Base-by-base conservation (phyloP, 2,113 vertebrate genomes). In the Anas platyrhynchos region DNA sequence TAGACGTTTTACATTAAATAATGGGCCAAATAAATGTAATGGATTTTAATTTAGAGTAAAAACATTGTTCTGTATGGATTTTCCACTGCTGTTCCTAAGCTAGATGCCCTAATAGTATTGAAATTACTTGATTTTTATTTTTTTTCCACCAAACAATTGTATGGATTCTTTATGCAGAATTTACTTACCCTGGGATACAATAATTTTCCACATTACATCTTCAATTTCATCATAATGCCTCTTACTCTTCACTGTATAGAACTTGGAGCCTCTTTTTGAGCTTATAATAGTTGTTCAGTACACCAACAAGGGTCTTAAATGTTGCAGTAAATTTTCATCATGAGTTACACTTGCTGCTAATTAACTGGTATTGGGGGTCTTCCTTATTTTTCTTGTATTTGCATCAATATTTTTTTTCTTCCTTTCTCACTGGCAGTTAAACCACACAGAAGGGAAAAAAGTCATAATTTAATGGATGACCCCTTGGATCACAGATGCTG, bases 381-480 rank as follows among this genome's bases (percentile, higher is more conserved):
- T 90, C 46, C 50, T 56, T 89, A 76, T 13, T 86, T 6, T 88
- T 84, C 20, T 71, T 86, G 5, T 88, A 46, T 87, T 92, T 82
- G 71, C 61, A 83, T 48, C 26, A 36, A 9, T 84, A 25, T 59
- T 68, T 84, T 63, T 75, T 20, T 6, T 5, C 34, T 76, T 86
- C 16, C 21, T 83, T 72, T 11, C 58, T 43, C 14, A 71, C 58
- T 69, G 16, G 83, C 72, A 92, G 32, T 86, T 91, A 88, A 93
- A 79, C 18, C n/a, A 65, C 76, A 65, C n/a, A 50, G 86, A 80
- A 76, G 5, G 48, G 77, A 83, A 38, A 46, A 82, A 63, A 93
- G 90, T 93, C 79, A 50, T 92, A 59, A 95, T 89, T 90, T 96
- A 95, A 91, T 93, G 95, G 95, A 71, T 93, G 92, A 88, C 68